Percentiles rank a stretch among this genome's conserved stretches.
Conservation (phyloP, 2,113 vertebrate genomes). For the Perca flavescens region DNA sequence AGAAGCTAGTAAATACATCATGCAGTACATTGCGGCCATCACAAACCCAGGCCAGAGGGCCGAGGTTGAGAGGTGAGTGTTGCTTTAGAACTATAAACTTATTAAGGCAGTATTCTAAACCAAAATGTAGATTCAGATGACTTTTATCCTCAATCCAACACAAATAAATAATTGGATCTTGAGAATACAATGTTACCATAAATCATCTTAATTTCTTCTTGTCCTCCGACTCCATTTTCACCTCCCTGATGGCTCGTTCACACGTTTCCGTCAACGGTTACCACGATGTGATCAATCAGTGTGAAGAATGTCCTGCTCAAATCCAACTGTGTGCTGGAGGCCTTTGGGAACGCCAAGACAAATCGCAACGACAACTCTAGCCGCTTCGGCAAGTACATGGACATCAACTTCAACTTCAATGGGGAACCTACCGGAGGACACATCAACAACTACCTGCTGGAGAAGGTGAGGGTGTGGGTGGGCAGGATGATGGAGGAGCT, state of each 20-base stretch:
- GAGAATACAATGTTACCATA: neutral
- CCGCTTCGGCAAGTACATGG: slow-evolving; percentile 98
- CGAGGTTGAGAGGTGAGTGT: slow-evolving; percentile 91
- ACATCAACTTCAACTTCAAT: slow-evolving; percentile 98
- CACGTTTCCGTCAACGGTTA: slow-evolving; percentile 10
- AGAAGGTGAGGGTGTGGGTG: slow-evolving; percentile 86
- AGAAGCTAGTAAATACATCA: slow-evolving; percentile 95
- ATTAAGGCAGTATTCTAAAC: neutral
- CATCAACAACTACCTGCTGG: slow-evolving; percentile 96
- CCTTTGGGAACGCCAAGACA: slow-evolving; percentile 95
- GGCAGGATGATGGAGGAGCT: slow-evolving; percentile 3
- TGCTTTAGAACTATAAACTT: no score
- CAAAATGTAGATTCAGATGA: neutral
- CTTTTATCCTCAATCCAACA: neutral
- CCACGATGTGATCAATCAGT: slow-evolving; percentile 69
- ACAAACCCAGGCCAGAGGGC: slow-evolving; percentile 91
- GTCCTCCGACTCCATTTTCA: neutral
- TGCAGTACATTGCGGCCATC: slow-evolving; percentile 96
- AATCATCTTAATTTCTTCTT: slow-evolving; percentile 15
- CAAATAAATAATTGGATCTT: neutral
- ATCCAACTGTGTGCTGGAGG: slow-evolving; percentile 95
- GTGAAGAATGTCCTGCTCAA: slow-evolving; percentile 94
- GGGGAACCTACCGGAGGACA: slow-evolving; percentile 93
- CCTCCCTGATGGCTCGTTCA: neutral
- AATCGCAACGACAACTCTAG: slow-evolving; percentile 97